Base-by-base conservation (phyloP, 1,140 invertebrate species). In the Aphelenchoides fujianensis region DNA sequence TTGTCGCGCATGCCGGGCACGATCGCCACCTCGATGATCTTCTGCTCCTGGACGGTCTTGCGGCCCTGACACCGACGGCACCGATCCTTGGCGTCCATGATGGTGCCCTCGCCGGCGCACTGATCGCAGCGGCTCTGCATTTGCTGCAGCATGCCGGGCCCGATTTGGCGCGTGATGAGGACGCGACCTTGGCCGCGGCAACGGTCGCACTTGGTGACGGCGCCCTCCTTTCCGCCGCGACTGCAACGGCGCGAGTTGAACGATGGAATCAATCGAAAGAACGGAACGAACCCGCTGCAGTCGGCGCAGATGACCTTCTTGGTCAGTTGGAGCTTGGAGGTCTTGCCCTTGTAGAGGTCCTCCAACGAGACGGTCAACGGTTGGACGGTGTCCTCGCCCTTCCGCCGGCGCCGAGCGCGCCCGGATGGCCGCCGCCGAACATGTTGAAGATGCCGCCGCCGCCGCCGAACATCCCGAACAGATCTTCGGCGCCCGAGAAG, bases 71-170 rank as follows among this genome's bases (percentile, higher is more conserved):
- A 96, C 48, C 86, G 87, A 77, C 88, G 88, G 84, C 93, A 96
- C 36, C 89, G 88, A 85, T 92, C 90, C 74, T 87, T 87, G n/a
- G 92, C 90, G 81, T 89, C 89, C 71, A 94, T 91, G 35, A 88
- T 88, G 31, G 52, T 27, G 61, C 80, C 82, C 52, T 79, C 54
- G n/a, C 84, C 83, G 7, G 31, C 53, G 55, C 85, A 86, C 34
- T 76, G 75, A n/a, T 75, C 63, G 61, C 90, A 87, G 2, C 71
- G 73, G 2, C 77, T 69, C 57, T 85, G 84, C 80, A 87, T 85
- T 70, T 88, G 87, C 59, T 86, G 85, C 48, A 88, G 80, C 85
- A 87, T 84, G 9, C 87, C 85, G 9, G 87, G 86, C 7, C 85
- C 86, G 23, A 87, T 76, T 70, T 86, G 86, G 30, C 85, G 76